These are phyloP conservation scores for Notoglanidium macrostoma DNA, from an alignment of 2,797 vertebrate species.

Conservation along the genomic window DNA sequence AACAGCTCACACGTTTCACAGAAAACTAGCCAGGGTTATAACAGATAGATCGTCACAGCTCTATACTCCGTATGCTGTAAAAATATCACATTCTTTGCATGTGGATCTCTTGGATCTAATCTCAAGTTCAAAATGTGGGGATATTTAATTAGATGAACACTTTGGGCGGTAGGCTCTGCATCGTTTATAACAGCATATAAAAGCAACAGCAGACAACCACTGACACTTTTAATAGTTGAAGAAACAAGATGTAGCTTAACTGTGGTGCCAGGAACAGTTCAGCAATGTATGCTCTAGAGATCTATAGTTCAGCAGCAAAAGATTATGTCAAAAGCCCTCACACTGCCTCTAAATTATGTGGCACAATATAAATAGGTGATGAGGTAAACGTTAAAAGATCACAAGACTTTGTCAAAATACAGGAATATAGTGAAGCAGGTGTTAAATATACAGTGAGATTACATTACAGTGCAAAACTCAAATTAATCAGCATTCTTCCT, in stretches of 20 bases:
- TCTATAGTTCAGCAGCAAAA: slow-evolving; percentile 74
- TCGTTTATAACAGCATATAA: slow-evolving; percentile 82
- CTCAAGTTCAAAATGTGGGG: slow-evolving; percentile 74
- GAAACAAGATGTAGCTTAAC: slow-evolving; percentile 81
- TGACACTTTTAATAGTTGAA: slow-evolving; percentile 82
- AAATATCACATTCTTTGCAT: slow-evolving; percentile 76
- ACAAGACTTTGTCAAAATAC: slow-evolving; percentile 28
- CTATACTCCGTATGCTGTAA: slow-evolving; percentile 65
- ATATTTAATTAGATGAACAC: slow-evolving; percentile 78
- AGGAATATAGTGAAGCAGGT: slow-evolving; percentile 39
- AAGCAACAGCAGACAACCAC: slow-evolving; percentile 77
- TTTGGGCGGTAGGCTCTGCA: slow-evolving; percentile 67
- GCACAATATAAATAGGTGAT: slow-evolving; percentile 61
- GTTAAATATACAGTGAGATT: slow-evolving; percentile 41
- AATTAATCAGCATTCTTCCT: slow-evolving; percentile 22
- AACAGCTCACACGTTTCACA: slow-evolving; percentile 61
- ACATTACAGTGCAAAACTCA: not conserved
- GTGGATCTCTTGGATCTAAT: slow-evolving; percentile 77
- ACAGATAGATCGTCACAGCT: slow-evolving; percentile 60
- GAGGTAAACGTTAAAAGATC: slow-evolving; percentile 50
- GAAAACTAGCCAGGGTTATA: slow-evolving; percentile 63
- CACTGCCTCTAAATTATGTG: slow-evolving; percentile 72
- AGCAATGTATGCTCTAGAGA: slow-evolving; percentile 60
- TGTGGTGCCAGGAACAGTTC: slow-evolving; percentile 75
- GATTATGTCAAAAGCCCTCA: slow-evolving; percentile 70